Evolutionary conservation across 2,888 invertebrate species (phyloP), one percentile per base, ranked within the genome.

Genomic region (Tetheella fluctuosa): DNA sequence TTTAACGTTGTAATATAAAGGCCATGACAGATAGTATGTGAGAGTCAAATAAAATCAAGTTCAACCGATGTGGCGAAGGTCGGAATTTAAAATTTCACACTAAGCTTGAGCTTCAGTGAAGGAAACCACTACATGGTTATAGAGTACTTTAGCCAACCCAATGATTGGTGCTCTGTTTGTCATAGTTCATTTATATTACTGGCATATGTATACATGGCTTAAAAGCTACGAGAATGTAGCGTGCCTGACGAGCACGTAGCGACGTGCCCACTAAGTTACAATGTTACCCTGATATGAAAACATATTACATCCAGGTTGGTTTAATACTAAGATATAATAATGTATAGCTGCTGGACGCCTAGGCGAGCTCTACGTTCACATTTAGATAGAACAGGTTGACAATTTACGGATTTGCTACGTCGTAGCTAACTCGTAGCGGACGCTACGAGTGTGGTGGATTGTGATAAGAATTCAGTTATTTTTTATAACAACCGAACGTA

Each of bases 211-310:
- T 10, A 15, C n/a, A 48, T 3, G 64, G 64, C 67, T 68, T 58
- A 70, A 75, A 67, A 63, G 73, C 70, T 71, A 75, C 68, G 64
- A 73, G 71, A 62, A 67, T 62, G 74, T 64, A 62, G 67, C 64
- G 67, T 70, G 63, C 6, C n/a, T 71, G 59, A 63, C 63, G 28
- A 52, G 59, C 68, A 71, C 54, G 54, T 54, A 67, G 57, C 58
- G 8, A 56, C 67, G 70, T 75, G 73, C 69, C 64, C 70, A 68
- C 67, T 70, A 68, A 71, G 71, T 74, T 73, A 72, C 76, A 71
- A 65, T 73, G 73, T 73, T 70, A 69, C 69, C 59, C 60, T 70
- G 72, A 73, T 77, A 75, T 70, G 69, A 74, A 67, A 75, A 76
- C 70, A 77, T 76, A 79, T 77, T 73, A 73, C 74, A 57, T 64